Evolutionary conservation across 2,888 invertebrate species (phyloP), one percentile per base, ranked within the genome.

Genomic region (Priocnemis perturbator): DNA sequence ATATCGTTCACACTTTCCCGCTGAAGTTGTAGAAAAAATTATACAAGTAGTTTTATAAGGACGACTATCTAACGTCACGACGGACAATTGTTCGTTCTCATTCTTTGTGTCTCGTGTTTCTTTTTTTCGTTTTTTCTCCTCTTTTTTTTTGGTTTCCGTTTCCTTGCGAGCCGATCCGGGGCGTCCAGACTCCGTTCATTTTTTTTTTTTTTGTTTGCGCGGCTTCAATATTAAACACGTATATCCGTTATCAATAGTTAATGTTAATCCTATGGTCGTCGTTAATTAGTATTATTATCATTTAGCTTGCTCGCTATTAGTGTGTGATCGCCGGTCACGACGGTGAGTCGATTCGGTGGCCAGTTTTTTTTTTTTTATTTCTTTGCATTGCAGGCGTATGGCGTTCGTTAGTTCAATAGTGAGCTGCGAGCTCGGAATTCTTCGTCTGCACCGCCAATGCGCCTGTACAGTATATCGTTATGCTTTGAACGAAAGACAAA

Each of bases 11-110:
- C 23, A 69, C 74, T 74, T 26, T 26, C 11, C 37, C 37, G 7
- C 14, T 9, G 11, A 78, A 85, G 85, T 84, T 76, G 84, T 87
- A 86, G 83, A 86, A 86, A 87, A 86, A 87, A 87, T 85, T 82
- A 85, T 83, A 85, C 82, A 85, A 83, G 81, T 84, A 72, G 63
- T 37, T 37, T 37, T 37, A 37, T 37, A 37, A 37, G 7, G 37
- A 5, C 68, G 60, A 61, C 72, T 81, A 76, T 75, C 71, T 81
- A 82, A 60, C 56, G 61, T 63, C 66, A 64, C 47, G 61, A 59
- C 48, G 60, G 23, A 57, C 63, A 11, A 11, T 11, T 37, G 4
- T 37, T 26, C 37, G 7, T 37, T 11, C 37, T 37, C 14, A n/a
- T 17, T 50, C 17, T 50, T 17, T 17, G 11, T 11, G 15, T 9